These are phyloP conservation scores for Lophura nycthemera DNA, from an alignment of 2,113 vertebrate species.

Conservation along the genomic window DNA sequence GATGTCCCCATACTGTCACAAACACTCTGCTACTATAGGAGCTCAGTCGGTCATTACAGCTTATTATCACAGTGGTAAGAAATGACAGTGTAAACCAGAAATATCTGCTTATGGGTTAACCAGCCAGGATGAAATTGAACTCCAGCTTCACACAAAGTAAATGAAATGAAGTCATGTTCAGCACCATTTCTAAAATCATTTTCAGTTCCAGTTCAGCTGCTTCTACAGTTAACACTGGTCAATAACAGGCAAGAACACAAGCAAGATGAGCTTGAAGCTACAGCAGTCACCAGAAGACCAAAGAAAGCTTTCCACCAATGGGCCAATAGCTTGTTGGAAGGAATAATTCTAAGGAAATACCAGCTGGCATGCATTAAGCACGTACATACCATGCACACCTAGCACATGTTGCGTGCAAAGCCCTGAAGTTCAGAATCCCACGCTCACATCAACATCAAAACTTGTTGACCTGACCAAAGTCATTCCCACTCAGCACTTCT, in stretches of 20 bases:
- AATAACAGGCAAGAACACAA: neutral
- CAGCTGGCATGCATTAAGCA: neutral
- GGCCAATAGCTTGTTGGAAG: neutral
- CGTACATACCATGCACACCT: neutral
- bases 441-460: neutral
- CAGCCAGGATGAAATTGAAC: conserved; percentile 30
- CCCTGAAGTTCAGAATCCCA: neutral
- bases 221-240: neutral
- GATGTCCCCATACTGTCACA: neutral
- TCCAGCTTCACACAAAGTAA: conserved; percentile 11
- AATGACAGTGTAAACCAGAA: conserved; percentile 1
- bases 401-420: neutral
- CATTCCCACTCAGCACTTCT: neutral
- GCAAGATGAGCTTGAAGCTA: neutral
- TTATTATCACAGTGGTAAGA: neutral
- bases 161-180: neutral
- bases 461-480: neutral
- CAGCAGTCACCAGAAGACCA: neutral
- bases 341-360: neutral
- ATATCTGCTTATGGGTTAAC: neutral
- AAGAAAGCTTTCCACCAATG: neutral
- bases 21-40: neutral
- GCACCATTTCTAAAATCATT: neutral
- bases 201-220: neutral
- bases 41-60: neutral